phyloP scores from a whole-genome alignment of 35 echinoderm and acorn worm genomes.

The Heliocidaris erythrogramma region DNA sequence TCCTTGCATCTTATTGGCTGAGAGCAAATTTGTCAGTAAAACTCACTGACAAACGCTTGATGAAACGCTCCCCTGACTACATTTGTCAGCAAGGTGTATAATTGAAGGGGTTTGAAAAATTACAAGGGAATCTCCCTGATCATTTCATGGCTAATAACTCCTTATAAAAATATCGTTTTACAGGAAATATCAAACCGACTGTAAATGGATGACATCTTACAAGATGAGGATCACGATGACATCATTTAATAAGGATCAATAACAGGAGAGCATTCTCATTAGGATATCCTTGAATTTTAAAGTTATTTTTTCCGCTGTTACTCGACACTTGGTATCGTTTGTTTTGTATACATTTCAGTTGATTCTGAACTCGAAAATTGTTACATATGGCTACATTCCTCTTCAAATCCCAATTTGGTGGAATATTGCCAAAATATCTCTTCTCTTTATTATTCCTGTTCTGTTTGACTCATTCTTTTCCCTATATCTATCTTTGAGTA shows the following conservation, averaged over 20 bases:
- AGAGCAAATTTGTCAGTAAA: too few relatives aligned
- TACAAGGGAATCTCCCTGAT: background rate
- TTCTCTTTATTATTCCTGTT: background rate
- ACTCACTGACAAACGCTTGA: too few relatives aligned
- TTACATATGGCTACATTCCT: background rate
- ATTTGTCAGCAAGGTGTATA: background rate
- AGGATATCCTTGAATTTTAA: background rate
- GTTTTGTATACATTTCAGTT: background rate
- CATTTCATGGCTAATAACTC: background rate
- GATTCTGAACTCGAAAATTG: background rate
- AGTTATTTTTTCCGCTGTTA: background rate
- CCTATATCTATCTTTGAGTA: too few relatives aligned
- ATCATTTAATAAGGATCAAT: background rate
- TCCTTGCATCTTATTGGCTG: too few relatives aligned
- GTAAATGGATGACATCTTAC: background rate
- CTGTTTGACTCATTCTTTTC: background rate
- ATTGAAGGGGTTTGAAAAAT: background rate
- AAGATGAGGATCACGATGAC: background rate
- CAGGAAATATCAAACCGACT: background rate
- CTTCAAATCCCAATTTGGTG: background rate
- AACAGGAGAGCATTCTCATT: background rate
- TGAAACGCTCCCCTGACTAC: too few relatives aligned
- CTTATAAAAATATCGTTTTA: background rate
- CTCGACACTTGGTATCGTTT: background rate
- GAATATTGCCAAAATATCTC: background rate